Evolutionary conservation across 2,113 vertebrate species (phyloP).

Genomic region (Myrmecobius fasciatus): DNA sequence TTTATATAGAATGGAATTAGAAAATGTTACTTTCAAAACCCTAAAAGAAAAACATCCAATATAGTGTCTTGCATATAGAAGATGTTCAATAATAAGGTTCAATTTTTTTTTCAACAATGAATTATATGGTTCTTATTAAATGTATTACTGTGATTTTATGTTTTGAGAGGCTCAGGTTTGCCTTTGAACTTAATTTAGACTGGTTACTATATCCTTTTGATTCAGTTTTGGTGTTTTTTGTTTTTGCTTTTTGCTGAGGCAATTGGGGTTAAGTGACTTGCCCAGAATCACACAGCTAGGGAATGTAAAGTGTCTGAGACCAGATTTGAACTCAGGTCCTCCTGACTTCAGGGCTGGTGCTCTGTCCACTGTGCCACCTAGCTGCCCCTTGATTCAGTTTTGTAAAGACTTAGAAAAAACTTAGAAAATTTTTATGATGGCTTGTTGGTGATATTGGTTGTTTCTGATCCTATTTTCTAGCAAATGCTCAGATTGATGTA

Average conservation of each 20-base stretch:
- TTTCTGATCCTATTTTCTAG: not conserved
- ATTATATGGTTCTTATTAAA: not conserved
- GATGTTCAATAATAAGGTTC: not conserved
- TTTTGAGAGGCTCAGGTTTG: conserved; percentile 27
- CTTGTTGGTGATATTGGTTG: not conserved
- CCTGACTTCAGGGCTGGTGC: too few relatives aligned
- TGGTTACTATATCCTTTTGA: not conserved
- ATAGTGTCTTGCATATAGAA: not conserved
- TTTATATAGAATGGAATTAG: not conserved
- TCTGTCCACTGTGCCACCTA: too few relatives aligned
- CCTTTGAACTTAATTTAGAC: conserved; percentile 14
- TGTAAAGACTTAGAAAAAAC: not conserved
- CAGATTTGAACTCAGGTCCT: too few relatives aligned
- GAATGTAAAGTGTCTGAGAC: too few relatives aligned
- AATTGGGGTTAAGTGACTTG: too few relatives aligned
- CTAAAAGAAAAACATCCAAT: not conserved
- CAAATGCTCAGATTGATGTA: not conserved
- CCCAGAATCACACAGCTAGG: too few relatives aligned
- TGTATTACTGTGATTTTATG: not conserved
- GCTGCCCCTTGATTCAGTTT: not conserved
- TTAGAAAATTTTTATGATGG: not conserved
- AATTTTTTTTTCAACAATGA: not conserved
- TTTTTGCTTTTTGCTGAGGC: too few relatives aligned
- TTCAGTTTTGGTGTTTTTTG: too few relatives aligned
- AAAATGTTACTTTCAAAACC: too few relatives aligned